These are phyloP conservation scores for Cryptotis parvus DNA, from an alignment of 2,113 vertebrate genomes.

Conservation along the genomic window DNA sequence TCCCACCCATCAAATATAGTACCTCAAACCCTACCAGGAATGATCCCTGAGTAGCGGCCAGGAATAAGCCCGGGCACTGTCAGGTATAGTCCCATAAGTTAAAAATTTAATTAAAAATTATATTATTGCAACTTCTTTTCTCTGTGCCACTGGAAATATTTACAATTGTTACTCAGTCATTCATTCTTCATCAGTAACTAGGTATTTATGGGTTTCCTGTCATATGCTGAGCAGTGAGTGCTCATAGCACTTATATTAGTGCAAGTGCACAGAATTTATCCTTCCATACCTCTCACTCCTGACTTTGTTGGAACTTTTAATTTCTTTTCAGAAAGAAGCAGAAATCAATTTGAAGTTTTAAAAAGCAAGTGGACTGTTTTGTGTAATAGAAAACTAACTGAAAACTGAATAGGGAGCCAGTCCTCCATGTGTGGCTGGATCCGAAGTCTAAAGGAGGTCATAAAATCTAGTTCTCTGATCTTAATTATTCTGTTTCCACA, in stretches of 20 bases:
- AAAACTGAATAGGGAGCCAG: neutral
- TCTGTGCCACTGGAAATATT: conserved; percentile 35
- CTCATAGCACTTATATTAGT: neutral
- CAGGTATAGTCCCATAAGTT: no score
- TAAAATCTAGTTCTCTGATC: neutral
- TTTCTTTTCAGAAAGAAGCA: neutral
- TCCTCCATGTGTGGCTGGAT: neutral
- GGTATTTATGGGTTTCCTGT: neutral
- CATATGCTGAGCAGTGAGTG: neutral
- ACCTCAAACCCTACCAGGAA: no score
- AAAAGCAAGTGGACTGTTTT: neutral
- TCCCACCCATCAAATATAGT: no score
- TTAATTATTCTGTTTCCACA: neutral
- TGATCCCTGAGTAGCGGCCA: no score
- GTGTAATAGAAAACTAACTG: neutral
- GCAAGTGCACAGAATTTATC: neutral
- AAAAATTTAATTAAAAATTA: no score
- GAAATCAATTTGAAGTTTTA: neutral
- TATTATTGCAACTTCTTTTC: neutral
- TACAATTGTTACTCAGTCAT: neutral
- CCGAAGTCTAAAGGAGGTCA: no score
- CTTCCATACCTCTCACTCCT: neutral
- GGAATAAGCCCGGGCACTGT: no score
- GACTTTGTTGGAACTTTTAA: neutral
- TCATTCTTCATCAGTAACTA: neutral